These are phyloP conservation scores for Anastrepha obliqua DNA, from an alignment of 1,140 invertebrate species.

Conservation along the genomic window DNA sequence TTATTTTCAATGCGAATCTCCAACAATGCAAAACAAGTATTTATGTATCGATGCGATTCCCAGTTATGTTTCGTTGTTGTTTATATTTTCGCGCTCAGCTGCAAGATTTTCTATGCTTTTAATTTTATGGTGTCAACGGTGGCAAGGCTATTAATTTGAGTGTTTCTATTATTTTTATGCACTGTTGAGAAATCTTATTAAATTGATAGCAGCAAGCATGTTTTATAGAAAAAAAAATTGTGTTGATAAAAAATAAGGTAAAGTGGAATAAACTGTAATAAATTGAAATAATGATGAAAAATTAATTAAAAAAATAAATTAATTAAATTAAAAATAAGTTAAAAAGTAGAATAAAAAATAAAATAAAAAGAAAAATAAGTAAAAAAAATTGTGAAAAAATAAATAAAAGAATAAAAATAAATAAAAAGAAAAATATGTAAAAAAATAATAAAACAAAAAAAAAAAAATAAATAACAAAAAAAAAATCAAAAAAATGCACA, in stretches of 20 bases:
- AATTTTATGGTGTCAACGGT: slow-evolving; percentile 44
- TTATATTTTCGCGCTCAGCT: slow-evolving; percentile 10
- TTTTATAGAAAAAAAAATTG: background rate
- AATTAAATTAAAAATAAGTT: background rate
- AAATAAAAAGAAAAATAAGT: background rate
- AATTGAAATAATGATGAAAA: background rate
- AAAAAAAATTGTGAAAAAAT: background rate
- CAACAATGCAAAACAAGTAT: background rate
- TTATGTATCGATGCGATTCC: background rate
- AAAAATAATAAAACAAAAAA: background rate
- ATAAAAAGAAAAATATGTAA: background rate
- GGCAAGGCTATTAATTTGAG: slow-evolving; percentile 38
- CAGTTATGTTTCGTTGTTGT: slow-evolving; percentile 1
- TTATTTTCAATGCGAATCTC: background rate
- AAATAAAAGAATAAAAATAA: background rate
- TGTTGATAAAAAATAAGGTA: background rate
- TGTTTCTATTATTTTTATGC: background rate
- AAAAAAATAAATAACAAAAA: background rate
- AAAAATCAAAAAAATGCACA: background rate
- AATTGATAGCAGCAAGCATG: background rate
- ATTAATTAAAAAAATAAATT: background rate
- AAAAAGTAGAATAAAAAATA: background rate
- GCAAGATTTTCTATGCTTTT: slow-evolving; percentile 17
- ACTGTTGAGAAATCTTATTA: background rate
- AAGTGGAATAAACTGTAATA: background rate